A percentile compares a stretch with the other conserved stretches of the same genome.
phyloP scores from a whole-genome alignment of 2,888 invertebrate species.

The Aleiodes testaceus region DNA sequence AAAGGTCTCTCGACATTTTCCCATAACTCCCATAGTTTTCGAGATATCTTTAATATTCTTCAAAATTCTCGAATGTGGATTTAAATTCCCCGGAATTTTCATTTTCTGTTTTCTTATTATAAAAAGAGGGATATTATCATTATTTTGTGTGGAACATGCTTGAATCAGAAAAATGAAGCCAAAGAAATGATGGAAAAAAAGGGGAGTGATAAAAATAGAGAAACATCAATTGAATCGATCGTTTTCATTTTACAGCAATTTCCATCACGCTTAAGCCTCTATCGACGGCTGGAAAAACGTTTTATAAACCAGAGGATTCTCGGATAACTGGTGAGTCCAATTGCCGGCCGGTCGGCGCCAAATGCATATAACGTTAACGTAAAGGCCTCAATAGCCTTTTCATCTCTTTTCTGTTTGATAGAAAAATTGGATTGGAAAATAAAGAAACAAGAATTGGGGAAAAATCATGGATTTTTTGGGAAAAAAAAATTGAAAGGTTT shows the following conservation, averaged over 20 bases:
- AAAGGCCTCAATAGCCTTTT: constrained; percentile 53
- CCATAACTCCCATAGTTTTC: no score
- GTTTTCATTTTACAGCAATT: constrained; percentile 38
- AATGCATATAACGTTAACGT: constrained; percentile 47
- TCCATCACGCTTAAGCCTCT: constrained; percentile 35
- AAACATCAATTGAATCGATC: constrained; percentile 14
- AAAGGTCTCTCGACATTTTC: no score
- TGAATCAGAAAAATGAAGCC: neutral
- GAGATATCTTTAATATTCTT: no score
- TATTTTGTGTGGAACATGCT: no score
- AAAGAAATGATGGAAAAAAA: constrained; percentile 1
- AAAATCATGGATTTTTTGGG: constrained; percentile 59
- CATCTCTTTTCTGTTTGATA: constrained; percentile 52
- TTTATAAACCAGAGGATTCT: constrained; percentile 34
- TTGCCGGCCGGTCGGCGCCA: constrained; percentile 44
- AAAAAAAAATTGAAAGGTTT: constrained; percentile 15
- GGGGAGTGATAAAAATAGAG: neutral
- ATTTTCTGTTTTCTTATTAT: neutral
- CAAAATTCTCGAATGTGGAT: no score
- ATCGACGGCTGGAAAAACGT: constrained; percentile 29
- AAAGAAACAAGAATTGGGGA: constrained; percentile 11
- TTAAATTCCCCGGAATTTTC: no score
- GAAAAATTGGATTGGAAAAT: constrained; percentile 37
- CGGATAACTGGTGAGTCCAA: constrained; percentile 43
- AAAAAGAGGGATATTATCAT: neutral